These are phyloP conservation scores for Urocolius indicus DNA, from an alignment of 2,113 vertebrate genomes.

Conservation along the genomic window DNA sequence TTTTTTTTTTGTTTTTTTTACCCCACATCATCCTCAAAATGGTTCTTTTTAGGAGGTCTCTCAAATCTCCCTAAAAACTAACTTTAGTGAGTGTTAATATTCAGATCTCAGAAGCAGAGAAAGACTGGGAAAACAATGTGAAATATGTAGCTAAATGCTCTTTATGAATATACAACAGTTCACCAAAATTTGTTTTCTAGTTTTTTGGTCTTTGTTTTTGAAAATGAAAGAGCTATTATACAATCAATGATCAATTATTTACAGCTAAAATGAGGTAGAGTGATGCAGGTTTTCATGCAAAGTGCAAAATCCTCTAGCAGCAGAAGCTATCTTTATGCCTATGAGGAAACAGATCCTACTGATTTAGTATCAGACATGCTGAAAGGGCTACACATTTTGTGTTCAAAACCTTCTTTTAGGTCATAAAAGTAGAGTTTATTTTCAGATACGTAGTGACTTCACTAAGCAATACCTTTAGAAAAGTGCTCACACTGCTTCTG, in stretches of 20 bases:
- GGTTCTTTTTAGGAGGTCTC: background rate
- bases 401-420: background rate
- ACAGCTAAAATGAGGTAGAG: background rate
- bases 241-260: background rate
- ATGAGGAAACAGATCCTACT: background rate
- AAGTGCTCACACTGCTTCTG: background rate
- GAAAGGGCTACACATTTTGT: background rate
- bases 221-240: background rate
- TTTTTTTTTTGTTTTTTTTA: background rate
- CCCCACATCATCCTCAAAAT: background rate
- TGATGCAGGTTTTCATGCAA: background rate
- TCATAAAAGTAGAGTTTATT: background rate
- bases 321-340: background rate
- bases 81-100: background rate
- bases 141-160: background rate
- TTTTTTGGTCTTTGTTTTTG: background rate
- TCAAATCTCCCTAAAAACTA: background rate
- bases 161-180: background rate
- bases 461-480: background rate
- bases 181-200: background rate
- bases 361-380: background rate
- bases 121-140: background rate
- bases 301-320: background rate
- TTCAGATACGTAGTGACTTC: accelerated
- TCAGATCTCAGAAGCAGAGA: background rate